Conservation (phyloP, 1,140 invertebrate genomes). For the Wiebesia pumilae region DNA sequence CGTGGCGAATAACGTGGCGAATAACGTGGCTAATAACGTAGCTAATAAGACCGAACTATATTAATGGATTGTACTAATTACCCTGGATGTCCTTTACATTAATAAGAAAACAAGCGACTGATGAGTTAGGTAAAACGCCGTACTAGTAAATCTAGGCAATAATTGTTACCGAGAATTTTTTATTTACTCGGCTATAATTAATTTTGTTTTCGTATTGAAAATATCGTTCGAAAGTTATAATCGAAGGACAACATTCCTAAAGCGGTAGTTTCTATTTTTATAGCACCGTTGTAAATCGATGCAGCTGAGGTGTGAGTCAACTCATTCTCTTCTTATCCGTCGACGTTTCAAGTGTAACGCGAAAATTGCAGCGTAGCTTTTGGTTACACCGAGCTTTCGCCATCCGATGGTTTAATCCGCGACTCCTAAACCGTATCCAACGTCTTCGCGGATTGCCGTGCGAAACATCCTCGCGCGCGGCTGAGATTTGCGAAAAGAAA, state of each 20-base stretch:
- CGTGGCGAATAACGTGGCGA: no score
- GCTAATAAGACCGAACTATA: neutral
- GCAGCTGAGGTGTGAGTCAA: slow-evolving; percentile 25
- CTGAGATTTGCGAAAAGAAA: neutral
- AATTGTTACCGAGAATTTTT: slow-evolving; percentile 2
- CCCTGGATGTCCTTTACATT: neutral
- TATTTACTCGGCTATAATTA: neutral
- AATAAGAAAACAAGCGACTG: neutral
- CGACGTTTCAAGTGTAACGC: neutral
- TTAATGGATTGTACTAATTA: neutral
- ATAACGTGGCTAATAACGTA: no score
- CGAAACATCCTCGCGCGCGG: no score
- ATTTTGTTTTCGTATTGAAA: slow-evolving; percentile 12
- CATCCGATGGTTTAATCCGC: neutral
- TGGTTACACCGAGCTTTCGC: neutral
- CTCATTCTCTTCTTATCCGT: neutral
- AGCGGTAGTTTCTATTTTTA: slow-evolving; percentile 29
- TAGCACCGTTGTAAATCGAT: slow-evolving; percentile 1
- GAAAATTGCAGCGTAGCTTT: neutral
- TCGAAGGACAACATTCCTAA: slow-evolving; percentile 41
- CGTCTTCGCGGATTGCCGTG: no score
- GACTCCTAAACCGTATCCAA: neutral
- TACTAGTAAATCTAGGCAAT: neutral
- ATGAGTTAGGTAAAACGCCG: neutral
- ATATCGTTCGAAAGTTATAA: slow-evolving; percentile 26